Percentiles rank a stretch among this genome's conserved stretches.
Conservation (phyloP, 2,888 invertebrate genomes). For the Ophonus ardosiacus region DNA sequence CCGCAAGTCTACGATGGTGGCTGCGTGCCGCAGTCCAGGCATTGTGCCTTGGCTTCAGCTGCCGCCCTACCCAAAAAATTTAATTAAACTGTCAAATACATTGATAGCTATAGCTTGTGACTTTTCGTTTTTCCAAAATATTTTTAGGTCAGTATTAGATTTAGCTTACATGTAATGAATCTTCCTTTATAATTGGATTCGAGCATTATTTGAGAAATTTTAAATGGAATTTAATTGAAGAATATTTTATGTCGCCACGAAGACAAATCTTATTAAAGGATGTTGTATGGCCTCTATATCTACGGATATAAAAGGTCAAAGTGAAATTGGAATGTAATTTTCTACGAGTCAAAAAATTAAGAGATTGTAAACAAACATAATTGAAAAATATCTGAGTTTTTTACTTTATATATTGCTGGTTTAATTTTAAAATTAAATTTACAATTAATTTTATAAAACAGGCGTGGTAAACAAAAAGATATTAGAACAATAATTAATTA, state of each 20-base stretch:
- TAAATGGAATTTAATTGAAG: conserved; percentile 40
- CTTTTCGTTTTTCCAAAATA: conserved; percentile 51
- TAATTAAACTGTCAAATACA: conserved; percentile 60
- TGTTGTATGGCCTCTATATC: neutral
- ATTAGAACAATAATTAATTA: too few relatives aligned
- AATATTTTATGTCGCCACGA: neutral
- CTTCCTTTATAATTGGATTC: conserved; percentile 36
- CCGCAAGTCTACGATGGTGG: neutral
- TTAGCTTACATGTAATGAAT: conserved; percentile 51
- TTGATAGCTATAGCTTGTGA: conserved; percentile 57
- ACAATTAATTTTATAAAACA: too few relatives aligned
- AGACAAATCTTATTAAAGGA: conserved; percentile 1
- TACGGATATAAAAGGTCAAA: neutral
- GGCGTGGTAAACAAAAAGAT: too few relatives aligned
- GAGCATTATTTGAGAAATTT: conserved; percentile 40
- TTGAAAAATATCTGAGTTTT: too few relatives aligned
- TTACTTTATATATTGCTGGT: too few relatives aligned
- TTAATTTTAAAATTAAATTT: too few relatives aligned
- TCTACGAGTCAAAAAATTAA: neutral
- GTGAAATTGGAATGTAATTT: neutral
- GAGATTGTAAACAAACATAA: too few relatives aligned
- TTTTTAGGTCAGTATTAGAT: conserved; percentile 49
- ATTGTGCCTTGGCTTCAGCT: neutral
- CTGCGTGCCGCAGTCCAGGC: neutral
- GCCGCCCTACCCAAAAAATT: conserved; percentile 43